Percentiles rank a stretch among this genome's conserved stretches.
Evolutionary conservation across 2,113 vertebrate species (phyloP).

Genomic region (Eulemur macaco): DNA sequence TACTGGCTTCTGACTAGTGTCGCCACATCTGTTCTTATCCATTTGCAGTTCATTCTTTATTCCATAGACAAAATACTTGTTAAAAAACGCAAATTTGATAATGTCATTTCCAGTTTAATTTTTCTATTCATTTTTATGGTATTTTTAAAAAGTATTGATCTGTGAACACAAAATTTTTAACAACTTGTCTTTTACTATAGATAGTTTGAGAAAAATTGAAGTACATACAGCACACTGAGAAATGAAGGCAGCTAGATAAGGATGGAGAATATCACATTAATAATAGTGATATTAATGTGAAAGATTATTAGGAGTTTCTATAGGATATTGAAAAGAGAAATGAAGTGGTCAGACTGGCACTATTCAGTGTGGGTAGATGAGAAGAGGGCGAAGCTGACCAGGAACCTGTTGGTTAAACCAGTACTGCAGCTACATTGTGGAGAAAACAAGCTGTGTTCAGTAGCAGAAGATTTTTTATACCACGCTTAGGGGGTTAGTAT

Average conservation of each 20-base stretch:
- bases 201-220: conserved; percentile 23
- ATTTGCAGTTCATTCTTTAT: neutral
- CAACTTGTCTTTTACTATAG: neutral
- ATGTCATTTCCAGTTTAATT: neutral
- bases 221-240: neutral
- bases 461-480: neutral
- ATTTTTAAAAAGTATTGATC: neutral
- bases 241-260: neutral
- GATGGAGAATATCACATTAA: neutral
- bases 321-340: neutral
- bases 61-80: neutral
- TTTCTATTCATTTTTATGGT: conserved; percentile 22
- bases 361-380: neutral
- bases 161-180: neutral
- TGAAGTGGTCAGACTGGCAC: neutral
- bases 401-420: accelerated
- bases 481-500: neutral
- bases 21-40: neutral
- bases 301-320: neutral
- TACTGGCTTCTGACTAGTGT: neutral
- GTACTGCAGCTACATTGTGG: neutral
- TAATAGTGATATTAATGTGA: neutral
- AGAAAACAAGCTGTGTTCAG: neutral
- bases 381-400: neutral
- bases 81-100: neutral